Conservation (phyloP, 1,140 invertebrate species). For the Drosophila sp. region DNA sequence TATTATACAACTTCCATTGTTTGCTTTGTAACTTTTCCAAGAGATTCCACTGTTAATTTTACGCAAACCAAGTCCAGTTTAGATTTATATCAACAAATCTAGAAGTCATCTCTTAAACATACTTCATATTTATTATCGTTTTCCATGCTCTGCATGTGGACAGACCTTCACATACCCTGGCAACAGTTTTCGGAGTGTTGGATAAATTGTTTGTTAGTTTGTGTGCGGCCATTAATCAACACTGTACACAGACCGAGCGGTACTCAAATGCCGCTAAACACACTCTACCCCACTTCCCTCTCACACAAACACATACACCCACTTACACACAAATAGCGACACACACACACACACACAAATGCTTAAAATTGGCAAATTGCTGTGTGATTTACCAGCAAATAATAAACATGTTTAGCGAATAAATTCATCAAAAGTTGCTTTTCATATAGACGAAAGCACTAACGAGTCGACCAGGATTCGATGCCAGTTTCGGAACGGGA, state of each 20-base stretch:
- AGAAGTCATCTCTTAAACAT: slow-evolving; percentile 16
- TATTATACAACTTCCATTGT: not conserved
- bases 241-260: slow-evolving; percentile 34
- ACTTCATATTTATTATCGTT: slow-evolving; percentile 22
- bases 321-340: not conserved
- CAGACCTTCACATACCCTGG: not conserved
- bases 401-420: slow-evolving; percentile 82
- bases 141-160: not conserved
- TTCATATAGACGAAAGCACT: slow-evolving; percentile 63
- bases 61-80: slow-evolving; percentile 6
- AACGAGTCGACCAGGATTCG: slow-evolving; percentile 58
- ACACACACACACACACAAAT: slow-evolving; percentile 22
- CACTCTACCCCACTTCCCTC: slow-evolving; percentile 1
- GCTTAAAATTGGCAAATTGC: slow-evolving; percentile 80
- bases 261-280: slow-evolving; percentile 31
- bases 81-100: slow-evolving; percentile 17
- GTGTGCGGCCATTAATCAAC: slow-evolving; percentile 73
- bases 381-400: slow-evolving; percentile 81
- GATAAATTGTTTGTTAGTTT: slow-evolving; percentile 41
- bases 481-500: not conserved
- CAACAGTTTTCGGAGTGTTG: slow-evolving; percentile 29
- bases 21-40: not conserved
- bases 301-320: slow-evolving; percentile 6
- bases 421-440: slow-evolving; percentile 79
- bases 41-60: not conserved